phyloP scores from a whole-genome alignment of 2,888 invertebrate genomes.

The Drosophila merina region DNA sequence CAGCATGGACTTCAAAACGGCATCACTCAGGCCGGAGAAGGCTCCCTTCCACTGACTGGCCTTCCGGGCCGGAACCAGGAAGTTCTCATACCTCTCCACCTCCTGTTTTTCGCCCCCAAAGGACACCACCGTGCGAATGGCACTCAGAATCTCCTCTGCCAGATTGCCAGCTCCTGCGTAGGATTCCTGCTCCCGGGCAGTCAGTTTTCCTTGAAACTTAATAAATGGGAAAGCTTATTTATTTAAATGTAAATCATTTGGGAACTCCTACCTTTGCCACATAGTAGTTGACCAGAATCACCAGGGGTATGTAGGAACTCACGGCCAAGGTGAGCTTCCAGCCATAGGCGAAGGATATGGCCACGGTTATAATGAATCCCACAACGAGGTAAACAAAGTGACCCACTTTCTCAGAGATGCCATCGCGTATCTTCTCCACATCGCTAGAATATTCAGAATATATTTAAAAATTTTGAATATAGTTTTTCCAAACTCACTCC shows the following conservation, averaged over 20 bases:
- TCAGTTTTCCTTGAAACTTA: constrained; percentile 88
- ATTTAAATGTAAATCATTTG: background rate
- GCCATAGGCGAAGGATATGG: constrained; percentile 91
- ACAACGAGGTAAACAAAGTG: constrained; percentile 87
- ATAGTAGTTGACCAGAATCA: constrained; percentile 89
- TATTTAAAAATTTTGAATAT: background rate
- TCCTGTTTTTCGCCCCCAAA: constrained; percentile 92
- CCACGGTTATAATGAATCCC: constrained; percentile 85
- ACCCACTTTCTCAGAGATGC: constrained; percentile 93
- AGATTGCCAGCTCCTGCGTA: constrained; percentile 91
- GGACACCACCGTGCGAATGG: constrained; percentile 90
- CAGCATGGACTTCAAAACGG: constrained; percentile 89
- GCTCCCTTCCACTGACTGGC: constrained; percentile 88
- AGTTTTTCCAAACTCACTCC: constrained; percentile 86
- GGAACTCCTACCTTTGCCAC: constrained; percentile 88
- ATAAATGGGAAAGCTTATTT: background rate
- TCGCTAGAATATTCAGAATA: constrained; percentile 85
- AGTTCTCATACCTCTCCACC: constrained; percentile 86
- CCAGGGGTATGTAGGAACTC: constrained; percentile 90
- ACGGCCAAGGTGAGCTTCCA: constrained; percentile 94
- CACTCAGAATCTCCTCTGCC: constrained; percentile 90
- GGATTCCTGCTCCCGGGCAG: constrained; percentile 87
- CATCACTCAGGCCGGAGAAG: constrained; percentile 89
- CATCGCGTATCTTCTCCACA: constrained; percentile 91
- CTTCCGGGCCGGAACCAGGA: constrained; percentile 87